Evolutionary conservation across 1,140 invertebrate species (phyloP).

Genomic region (Magallana angulata): DNA sequence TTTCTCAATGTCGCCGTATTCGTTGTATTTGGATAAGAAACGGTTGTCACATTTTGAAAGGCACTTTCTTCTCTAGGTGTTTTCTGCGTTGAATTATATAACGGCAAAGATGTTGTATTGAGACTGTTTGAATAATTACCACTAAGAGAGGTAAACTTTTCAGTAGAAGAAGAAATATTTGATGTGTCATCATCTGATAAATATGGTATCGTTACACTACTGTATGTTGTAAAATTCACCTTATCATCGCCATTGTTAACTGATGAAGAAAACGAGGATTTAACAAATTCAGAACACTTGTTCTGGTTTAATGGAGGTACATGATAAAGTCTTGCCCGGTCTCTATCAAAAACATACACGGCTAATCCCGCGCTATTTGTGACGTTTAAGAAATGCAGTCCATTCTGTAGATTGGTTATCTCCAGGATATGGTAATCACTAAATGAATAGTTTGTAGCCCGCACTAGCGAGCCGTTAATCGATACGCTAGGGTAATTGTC

Average conservation of each 20-base stretch:
- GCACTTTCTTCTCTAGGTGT: constrained; percentile 20
- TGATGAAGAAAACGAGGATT: not conserved
- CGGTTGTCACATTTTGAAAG: not conserved
- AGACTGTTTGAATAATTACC: not conserved
- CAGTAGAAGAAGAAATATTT: not conserved
- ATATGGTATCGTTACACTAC: not conserved
- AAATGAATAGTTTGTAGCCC: not conserved
- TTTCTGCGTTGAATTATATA: not conserved
- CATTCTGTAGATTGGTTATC: constrained; percentile 21
- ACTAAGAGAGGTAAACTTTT: not conserved
- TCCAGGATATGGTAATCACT: not conserved
- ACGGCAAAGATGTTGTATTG: not conserved
- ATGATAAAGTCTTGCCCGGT: not conserved
- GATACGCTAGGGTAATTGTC: not conserved
- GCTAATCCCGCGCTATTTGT: constrained; percentile 8
- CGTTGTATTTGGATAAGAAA: not conserved
- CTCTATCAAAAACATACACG: not conserved
- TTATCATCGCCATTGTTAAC: not conserved
- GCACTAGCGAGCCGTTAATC: not conserved
- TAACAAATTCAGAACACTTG: not conserved
- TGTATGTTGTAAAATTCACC: not conserved
- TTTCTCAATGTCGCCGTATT: not conserved
- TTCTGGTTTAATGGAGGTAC: not conserved
- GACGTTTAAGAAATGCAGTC: constrained; percentile 33
- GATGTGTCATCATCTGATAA: not conserved